A percentile compares a stretch with the other conserved stretches of the same genome.
phyloP scores from a whole-genome alignment of 2,113 vertebrate species.

The Serilophus lunatus region DNA sequence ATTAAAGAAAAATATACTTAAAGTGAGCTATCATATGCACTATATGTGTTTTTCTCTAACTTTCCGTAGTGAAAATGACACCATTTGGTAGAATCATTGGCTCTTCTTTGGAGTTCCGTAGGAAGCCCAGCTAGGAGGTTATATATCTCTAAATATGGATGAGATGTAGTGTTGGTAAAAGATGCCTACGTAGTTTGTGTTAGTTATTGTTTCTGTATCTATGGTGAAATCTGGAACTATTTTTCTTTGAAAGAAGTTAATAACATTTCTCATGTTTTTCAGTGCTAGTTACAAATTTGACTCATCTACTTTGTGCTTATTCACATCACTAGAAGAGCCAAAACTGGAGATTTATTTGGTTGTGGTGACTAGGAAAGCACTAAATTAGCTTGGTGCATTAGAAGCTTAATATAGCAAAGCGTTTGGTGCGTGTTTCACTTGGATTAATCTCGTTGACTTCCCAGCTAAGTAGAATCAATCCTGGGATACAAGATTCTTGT shows the following conservation, averaged over 20 bases:
- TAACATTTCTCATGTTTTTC: not conserved
- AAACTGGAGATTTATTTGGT: slow-evolving; percentile 13
- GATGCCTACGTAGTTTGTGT: not conserved
- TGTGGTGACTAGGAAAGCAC: not conserved
- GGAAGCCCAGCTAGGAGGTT: not conserved
- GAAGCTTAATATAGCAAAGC: not conserved
- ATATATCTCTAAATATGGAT: not conserved
- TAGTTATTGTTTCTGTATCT: not conserved
- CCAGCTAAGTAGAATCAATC: slow-evolving; percentile 48
- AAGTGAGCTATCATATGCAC: not conserved
- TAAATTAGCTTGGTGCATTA: not conserved
- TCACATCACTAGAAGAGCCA: not conserved
- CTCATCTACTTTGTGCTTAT: not conserved
- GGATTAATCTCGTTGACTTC: slow-evolving; percentile 45
- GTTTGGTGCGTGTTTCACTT: slow-evolving; percentile 8
- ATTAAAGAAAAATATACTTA: not conserved
- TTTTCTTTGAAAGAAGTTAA: not conserved
- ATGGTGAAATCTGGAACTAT: not conserved
- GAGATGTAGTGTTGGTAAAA: not conserved
- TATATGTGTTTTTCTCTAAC: not conserved
- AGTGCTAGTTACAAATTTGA: not conserved
- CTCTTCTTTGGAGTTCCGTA: not conserved
- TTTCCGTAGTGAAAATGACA: not conserved
- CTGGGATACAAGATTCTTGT: slow-evolving; percentile 43
- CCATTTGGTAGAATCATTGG: not conserved